These are phyloP conservation scores for Drosophila bifasciata DNA, from an alignment of 1,140 invertebrate species.

Conservation along the genomic window DNA sequence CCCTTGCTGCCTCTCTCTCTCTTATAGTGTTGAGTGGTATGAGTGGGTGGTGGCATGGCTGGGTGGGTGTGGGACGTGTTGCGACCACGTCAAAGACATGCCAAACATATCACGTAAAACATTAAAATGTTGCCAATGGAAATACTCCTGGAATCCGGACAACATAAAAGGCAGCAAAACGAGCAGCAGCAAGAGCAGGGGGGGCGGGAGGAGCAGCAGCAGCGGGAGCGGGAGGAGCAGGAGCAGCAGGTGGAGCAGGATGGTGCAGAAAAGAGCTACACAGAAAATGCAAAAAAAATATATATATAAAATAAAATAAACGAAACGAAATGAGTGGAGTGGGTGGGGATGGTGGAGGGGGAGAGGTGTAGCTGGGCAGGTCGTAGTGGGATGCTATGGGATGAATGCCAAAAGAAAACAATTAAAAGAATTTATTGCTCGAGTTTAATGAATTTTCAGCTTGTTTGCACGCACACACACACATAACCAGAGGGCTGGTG, in stretches of 20 bases:
- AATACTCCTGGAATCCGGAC: no score
- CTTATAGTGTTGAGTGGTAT: neutral
- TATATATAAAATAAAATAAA: slow-evolving; percentile 9
- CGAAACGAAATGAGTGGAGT: neutral
- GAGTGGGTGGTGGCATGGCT: neutral
- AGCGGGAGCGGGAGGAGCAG: neutral
- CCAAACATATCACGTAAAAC: slow-evolving; percentile 51
- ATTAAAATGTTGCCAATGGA: slow-evolving; percentile 31
- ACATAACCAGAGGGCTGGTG: neutral
- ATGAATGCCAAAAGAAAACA: slow-evolving; percentile 57
- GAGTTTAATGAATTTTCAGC: slow-evolving; percentile 80
- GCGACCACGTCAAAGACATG: slow-evolving; percentile 39
- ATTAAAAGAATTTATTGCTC: slow-evolving; percentile 79
- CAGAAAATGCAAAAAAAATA: slow-evolving; percentile 6
- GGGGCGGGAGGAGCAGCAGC: no score
- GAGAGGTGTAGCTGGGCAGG: no score
- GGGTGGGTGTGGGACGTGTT: slow-evolving; percentile 1
- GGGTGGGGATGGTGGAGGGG: neutral
- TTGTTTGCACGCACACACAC: slow-evolving; percentile 67
- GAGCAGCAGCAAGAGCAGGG: neutral
- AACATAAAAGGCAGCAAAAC: no score
- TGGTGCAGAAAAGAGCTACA: slow-evolving; percentile 11
- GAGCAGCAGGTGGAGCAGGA: neutral
- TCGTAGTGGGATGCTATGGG: no score
- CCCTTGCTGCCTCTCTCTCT: no score